Conservation (phyloP, 2,888 invertebrate genomes). For the Selenia dentaria region DNA sequence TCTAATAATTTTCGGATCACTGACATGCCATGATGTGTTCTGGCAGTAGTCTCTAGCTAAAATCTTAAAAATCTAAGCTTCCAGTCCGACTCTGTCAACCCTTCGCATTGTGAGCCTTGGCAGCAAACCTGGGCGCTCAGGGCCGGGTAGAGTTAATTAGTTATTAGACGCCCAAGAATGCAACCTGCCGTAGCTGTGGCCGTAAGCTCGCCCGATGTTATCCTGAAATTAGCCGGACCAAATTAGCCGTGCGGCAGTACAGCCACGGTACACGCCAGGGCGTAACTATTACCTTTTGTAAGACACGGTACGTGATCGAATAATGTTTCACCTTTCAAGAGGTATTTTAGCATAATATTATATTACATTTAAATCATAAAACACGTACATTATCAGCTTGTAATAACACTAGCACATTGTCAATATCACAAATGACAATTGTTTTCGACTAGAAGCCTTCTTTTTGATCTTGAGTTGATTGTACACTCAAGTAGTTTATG, state of each 20-base stretch:
- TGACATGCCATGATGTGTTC: too few species aligned
- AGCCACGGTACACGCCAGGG: slow-evolving; percentile 6
- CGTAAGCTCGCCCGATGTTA: slow-evolving; percentile 38
- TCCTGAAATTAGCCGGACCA: slow-evolving; percentile 51
- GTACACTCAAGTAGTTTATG: too few species aligned
- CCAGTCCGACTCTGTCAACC: too few species aligned
- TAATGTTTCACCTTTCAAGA: neutral
- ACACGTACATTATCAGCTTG: too few species aligned
- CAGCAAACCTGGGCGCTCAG: slow-evolving; percentile 34
- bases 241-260: slow-evolving; percentile 45
- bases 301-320: slow-evolving; percentile 3
- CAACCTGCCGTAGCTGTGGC: slow-evolving; percentile 34
- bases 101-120: neutral
- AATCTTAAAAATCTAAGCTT: too few species aligned
- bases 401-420: too few species aligned
- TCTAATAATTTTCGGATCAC: too few species aligned
- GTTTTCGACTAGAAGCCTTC: too few species aligned
- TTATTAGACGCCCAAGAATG: slow-evolving; percentile 75
- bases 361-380: too few species aligned
- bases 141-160: slow-evolving; percentile 65
- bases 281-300: slow-evolving; percentile 11
- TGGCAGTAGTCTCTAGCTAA: too few species aligned
- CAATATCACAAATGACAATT: too few species aligned
- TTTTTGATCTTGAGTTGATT: too few species aligned
- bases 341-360: neutral